Conservation (phyloP, 2,888 invertebrate species). For the Smittia aterrima region DNA sequence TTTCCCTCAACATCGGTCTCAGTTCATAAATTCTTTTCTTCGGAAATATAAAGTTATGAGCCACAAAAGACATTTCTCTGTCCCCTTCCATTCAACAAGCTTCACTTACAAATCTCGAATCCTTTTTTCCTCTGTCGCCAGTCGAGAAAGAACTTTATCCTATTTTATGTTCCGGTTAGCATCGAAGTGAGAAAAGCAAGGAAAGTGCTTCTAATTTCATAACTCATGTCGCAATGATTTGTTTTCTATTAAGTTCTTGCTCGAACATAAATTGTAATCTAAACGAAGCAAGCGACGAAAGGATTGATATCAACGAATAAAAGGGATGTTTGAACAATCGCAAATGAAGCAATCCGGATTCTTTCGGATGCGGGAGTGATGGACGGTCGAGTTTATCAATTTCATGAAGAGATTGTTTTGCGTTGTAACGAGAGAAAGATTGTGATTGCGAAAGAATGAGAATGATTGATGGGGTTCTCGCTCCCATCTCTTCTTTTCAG, state of each 20-base stretch:
- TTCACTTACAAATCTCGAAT: neutral
- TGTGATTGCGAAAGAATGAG: neutral
- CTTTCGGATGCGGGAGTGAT: neutral
- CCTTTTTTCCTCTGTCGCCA: neutral
- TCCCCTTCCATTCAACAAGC: constrained; percentile 1
- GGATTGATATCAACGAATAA: neutral
- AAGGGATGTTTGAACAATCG: constrained; percentile 18
- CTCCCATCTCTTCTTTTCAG: neutral
- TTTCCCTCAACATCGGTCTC: neutral
- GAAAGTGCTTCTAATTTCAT: constrained; percentile 24
- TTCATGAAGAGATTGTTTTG: neutral
- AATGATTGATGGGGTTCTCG: constrained; percentile 19
- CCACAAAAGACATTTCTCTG: constrained; percentile 1
- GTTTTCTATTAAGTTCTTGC: constrained; percentile 9
- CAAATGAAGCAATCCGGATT: neutral
- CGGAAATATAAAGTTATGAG: neutral
- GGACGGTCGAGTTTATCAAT: neutral
- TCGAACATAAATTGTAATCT: neutral
- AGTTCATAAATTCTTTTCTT: neutral
- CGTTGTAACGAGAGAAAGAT: neutral
- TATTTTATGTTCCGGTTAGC: neutral
- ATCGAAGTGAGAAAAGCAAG: neutral
- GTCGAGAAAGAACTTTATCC: neutral
- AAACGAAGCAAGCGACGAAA: constrained; percentile 4
- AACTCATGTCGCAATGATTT: constrained; percentile 24